These are phyloP conservation scores for Buathra laborator DNA, from an alignment of 2,888 invertebrate genomes.

Conservation along the genomic window DNA sequence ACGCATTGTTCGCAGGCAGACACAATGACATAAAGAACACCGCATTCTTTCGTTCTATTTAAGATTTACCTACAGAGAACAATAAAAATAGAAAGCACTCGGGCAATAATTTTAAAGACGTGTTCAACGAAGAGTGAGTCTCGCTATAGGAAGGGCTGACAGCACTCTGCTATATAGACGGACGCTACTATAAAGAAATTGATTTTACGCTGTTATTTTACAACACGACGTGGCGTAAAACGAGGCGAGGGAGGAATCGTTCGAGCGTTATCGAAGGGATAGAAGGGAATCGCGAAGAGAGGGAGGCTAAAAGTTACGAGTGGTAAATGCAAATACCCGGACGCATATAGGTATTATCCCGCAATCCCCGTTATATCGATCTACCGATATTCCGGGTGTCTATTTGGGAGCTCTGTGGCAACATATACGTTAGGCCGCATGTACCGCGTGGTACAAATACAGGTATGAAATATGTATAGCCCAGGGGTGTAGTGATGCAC, in stretches of 20 bases:
- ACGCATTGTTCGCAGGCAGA: too few species aligned
- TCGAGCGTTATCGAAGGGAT: conserved; percentile 69
- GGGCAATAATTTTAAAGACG: not conserved
- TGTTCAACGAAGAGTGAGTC: not conserved
- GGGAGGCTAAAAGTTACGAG: conserved; percentile 60
- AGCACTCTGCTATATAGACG: not conserved
- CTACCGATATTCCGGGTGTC: conserved; percentile 58
- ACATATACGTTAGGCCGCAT: conserved; percentile 5
- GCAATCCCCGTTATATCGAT: conserved; percentile 56
- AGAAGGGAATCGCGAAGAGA: conserved; percentile 50
- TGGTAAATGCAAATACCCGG: conserved; percentile 63
- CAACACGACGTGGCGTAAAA: conserved; percentile 56
- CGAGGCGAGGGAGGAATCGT: conserved; percentile 61
- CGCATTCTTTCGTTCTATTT: not conserved
- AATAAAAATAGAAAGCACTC: not conserved
- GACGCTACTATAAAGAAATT: conserved; percentile 40
- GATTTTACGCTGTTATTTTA: conserved; percentile 68
- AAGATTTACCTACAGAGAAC: not conserved
- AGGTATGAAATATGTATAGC: not conserved
- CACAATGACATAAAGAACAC: not conserved
- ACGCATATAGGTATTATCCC: conserved; percentile 56
- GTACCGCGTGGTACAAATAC: conserved; percentile 10
- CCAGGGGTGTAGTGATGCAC: conserved; percentile 2
- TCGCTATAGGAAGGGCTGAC: not conserved
- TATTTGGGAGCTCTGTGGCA: conserved; percentile 45